Percentiles rank a stretch among this genome's conserved stretches.
Conservation (phyloP, 2,797 vertebrate species). For the Coranthus polyacanthus region DNA sequence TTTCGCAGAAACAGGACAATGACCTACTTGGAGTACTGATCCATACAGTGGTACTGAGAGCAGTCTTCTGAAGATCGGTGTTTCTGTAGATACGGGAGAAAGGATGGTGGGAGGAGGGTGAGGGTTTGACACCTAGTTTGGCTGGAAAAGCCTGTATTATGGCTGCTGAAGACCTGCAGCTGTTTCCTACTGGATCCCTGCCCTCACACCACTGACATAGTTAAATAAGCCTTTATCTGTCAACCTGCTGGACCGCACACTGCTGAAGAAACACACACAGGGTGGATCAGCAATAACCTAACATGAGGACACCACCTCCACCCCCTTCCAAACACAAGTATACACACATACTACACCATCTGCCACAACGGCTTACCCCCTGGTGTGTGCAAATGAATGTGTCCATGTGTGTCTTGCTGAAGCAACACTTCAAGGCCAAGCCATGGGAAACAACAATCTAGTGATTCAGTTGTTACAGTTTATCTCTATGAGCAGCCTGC, state of each 20-base stretch:
- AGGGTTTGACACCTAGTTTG: constrained; percentile 12
- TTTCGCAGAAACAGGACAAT: constrained; percentile 8
- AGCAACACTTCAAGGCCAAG: constrained; percentile 36
- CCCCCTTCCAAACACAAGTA: neutral
- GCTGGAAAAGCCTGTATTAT: constrained; percentile 29
- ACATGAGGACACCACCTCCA: neutral
- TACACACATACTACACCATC: constrained; percentile 40
- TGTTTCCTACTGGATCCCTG: constrained; percentile 21
- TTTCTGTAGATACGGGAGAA: neutral
- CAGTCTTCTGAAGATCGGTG: constrained; percentile 12
- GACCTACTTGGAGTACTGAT: constrained; percentile 32
- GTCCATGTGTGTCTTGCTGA: constrained; percentile 36
- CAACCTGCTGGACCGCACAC: neutral
- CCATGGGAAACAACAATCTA: constrained; percentile 18
- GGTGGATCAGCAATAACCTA: constrained; percentile 16
- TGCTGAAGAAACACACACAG: constrained; percentile 5
- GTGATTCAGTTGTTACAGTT: neutral
- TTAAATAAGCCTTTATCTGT: constrained; percentile 10
- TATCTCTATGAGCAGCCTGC: neutral
- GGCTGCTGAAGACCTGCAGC: constrained; percentile 27
- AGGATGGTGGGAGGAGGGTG: neutral
- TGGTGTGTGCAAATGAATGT: constrained; percentile 38
- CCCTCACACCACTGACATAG: neutral
- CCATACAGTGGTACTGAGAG: constrained; percentile 17
- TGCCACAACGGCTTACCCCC: constrained; percentile 43